Evolutionary conservation across 1,140 invertebrate species (phyloP).

Genomic region (Heliconius himera): DNA sequence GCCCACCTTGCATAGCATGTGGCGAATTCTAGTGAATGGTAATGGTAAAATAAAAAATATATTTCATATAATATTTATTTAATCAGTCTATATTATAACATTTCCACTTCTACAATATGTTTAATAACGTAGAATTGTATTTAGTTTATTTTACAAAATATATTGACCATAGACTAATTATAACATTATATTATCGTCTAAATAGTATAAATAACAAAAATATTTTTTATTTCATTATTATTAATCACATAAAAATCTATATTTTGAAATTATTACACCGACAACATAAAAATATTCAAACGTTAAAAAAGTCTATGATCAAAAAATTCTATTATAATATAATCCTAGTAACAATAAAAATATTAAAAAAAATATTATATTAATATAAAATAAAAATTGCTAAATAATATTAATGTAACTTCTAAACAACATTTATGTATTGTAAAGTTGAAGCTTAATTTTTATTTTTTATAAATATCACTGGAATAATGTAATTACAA

Average conservation of each 20-base stretch:
- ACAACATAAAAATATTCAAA: not conserved
- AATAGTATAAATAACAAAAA: too few species aligned
- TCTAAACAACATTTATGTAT: not conserved
- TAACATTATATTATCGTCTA: not conserved
- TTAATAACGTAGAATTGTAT: not conserved
- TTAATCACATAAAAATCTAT: not conserved
- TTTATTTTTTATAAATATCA: not conserved
- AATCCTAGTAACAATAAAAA: not conserved
- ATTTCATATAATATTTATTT: constrained; percentile 31
- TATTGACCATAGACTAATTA: constrained; percentile 42
- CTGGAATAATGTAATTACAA: not conserved
- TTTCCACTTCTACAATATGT: not conserved
- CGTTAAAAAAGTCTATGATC: constrained; percentile 22
- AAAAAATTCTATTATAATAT: not conserved
- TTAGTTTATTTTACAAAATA: constrained; percentile 9
- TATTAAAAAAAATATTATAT: not conserved
- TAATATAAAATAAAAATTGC: not conserved
- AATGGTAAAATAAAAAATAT: not conserved
- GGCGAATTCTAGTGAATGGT: not conserved
- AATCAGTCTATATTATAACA: constrained; percentile 39
- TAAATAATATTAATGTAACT: not conserved
- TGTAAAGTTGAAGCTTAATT: not conserved
- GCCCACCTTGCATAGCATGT: too few species aligned
- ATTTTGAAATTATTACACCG: not conserved
- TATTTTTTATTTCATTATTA: too few species aligned